Base-by-base conservation (phyloP, 2,888 invertebrate genomes). In the Lochmaea capreae region DNA sequence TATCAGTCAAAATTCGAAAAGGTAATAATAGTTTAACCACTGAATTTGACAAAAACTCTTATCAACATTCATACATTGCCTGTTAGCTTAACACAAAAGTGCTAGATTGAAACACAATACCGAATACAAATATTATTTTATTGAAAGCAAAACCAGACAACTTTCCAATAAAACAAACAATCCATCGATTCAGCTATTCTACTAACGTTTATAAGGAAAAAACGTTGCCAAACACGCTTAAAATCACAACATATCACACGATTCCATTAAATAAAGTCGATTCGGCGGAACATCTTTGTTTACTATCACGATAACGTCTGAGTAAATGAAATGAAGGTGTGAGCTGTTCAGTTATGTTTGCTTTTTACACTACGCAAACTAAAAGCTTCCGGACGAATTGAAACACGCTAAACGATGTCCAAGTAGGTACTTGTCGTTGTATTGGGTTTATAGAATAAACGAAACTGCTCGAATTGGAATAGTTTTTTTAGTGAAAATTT, bases 231-330 rank as follows among this genome's bases (percentile, higher is more conserved):
- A 65, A 65, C 49, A 52, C 54, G 65, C 33, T 65, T n/a, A 54
- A 65, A 65, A 65, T 52, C 22, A 52, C 54, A 49, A n/a, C 33
- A 65, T 54, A 65, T 65, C 11, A 33, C 52, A 49, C 52, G 39
- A 52, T 52, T 65, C 54, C 65, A 65, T 65, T 46, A 65, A 65
- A 65, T 65, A 54, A 65, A 65, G 65, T 65, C 52, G 65, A 65
- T 65, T 65, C 16, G 33, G 65, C n/a, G 65, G 16, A 65, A 65
- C 52, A 65, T 65, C 14, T 65, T 65, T 65, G 65, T 54, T 65
- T 52, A 52, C 52, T 65, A 54, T 65, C 54, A 65, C 49, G 65
- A 65, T 65, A 65, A 52, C 65, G 65, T 65, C 52, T 49, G 52
- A 33, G 54, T 49, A 33, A 65, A 65, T 65, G 52, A 54, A 65